Base-by-base conservation (phyloP, 2,797 vertebrate species). In the Enteromius mattozi region DNA sequence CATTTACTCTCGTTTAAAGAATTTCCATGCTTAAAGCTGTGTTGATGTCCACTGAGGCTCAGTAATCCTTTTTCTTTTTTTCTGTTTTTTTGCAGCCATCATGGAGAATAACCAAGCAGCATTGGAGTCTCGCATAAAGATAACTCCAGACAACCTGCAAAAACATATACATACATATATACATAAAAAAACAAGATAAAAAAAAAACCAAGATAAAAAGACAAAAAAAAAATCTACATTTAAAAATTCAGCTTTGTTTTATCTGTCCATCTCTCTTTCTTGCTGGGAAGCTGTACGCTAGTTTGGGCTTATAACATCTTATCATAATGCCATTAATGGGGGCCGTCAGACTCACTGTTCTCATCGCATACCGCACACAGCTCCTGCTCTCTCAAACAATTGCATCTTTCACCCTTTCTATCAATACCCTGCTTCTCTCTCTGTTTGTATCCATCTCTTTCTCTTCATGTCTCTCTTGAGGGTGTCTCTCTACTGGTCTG, bases 251-350 rank as follows among this genome's bases (percentile, higher is more conserved):
- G 92, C 91, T 83, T 88, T 86, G 37, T 87, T 88, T 95, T 92
- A 89, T 90, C 91, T 93, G 92, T 94, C 89, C 90, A 89, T 93
- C 93, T 93, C 89, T 92, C 89, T 93, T 89, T 92, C 89, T 93
- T 78, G 90, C 91, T 89, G 90, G 90, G 91, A 91, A 93, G 91
- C 91, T 93, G 89, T 90, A 90, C 42, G 80, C 80, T 82, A 65
- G 78, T 71, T 91, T 65, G 54, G 17, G 69, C 35, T 37, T 72
- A 4, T 59, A 61, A 45, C 47, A 72, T 65, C 70, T 40, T 80
- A 65, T 85, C 71, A 47, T 84, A 76, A 63, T 6, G 68, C 68
- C 80, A 61, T 81, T 81, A 81, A 80, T 9, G 49, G 51, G 24
- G 35, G 79, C 66, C 16, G 66, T 83, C 69, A 85, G 79, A 85